Percentiles rank a stretch among this genome's conserved stretches.
These are phyloP conservation scores for Caenorhabditis imperialis DNA, from an alignment of 2,888 invertebrate species.

Conservation along the genomic window DNA sequence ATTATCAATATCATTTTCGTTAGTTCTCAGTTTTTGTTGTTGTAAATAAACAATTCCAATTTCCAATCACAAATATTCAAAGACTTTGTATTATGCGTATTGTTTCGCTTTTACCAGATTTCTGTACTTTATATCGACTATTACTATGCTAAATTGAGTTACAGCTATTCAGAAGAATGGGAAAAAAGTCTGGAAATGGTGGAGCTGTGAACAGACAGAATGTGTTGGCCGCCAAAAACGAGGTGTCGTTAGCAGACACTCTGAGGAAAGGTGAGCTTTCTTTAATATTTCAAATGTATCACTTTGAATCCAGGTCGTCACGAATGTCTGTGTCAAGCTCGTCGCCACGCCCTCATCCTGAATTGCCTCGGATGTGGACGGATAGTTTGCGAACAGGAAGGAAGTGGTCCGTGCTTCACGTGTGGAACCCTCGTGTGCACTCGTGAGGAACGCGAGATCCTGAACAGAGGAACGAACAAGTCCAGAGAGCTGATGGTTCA, in stretches of 20 bases:
- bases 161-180: constrained; percentile 27
- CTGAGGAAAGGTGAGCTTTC: constrained; percentile 46
- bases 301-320: constrained; percentile 84
- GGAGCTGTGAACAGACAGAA: constrained; percentile 42
- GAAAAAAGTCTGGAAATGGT: constrained; percentile 37
- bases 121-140: not conserved
- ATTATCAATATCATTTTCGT: constrained; percentile 6
- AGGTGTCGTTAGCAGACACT: constrained; percentile 41
- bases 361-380: constrained; percentile 95
- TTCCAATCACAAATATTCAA: too few relatives aligned
- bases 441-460: constrained; percentile 70
- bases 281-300: not conserved
- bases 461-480: constrained; percentile 64
- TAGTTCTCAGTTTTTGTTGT: constrained; percentile 10
- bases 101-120: too few relatives aligned
- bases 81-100: too few relatives aligned
- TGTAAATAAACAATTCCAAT: constrained; percentile 9
- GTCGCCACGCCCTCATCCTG: constrained; percentile 89
- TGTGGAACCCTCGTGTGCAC: constrained; percentile 87
- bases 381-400: constrained; percentile 91
- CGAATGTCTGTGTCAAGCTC: constrained; percentile 90
- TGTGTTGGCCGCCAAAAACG: constrained; percentile 53
- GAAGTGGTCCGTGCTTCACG: constrained; percentile 94
- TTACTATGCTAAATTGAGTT: not conserved
- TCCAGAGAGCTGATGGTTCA: constrained; percentile 60